A percentile compares a stretch with the other conserved stretches of the same genome.
Evolutionary conservation across 2,888 invertebrate species (phyloP).

Genomic region (Rhorus exstirpatorius): DNA sequence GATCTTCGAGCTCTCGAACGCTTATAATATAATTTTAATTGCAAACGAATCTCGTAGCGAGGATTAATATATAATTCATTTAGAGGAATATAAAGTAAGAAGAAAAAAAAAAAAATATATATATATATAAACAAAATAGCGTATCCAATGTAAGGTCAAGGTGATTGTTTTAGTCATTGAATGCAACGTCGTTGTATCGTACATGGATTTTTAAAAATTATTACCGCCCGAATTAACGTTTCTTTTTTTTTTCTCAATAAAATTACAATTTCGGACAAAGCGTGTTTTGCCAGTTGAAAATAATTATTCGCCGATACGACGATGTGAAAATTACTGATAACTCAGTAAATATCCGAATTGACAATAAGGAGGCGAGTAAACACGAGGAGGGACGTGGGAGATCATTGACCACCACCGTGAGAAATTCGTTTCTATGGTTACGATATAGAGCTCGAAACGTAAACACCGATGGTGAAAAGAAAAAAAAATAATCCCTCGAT

Average conservation of each 20-base stretch:
- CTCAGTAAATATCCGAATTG: no score
- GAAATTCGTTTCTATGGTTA: conserved; percentile 57
- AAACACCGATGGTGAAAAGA: conserved; percentile 48
- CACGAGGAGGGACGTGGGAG: conserved; percentile 13
- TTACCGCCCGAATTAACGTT: conserved; percentile 54
- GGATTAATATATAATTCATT: neutral
- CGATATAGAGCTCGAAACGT: conserved; percentile 33
- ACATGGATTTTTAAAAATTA: conserved; percentile 35
- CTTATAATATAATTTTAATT: conserved; percentile 23
- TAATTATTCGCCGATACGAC: neutral
- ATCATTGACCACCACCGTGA: conserved; percentile 64
- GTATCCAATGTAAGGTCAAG: conserved; percentile 24
- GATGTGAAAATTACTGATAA: neutral
- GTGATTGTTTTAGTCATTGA: conserved; percentile 13
- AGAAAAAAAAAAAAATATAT: conserved; percentile 17
- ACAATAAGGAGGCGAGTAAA: no score
- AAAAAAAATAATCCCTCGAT: conserved; percentile 7
- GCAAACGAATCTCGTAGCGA: conserved; percentile 2
- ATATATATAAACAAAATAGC: neutral
- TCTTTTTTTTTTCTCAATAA: no score
- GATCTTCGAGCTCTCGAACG: conserved; percentile 8
- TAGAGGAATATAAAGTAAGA: no score
- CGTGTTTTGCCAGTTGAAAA: neutral
- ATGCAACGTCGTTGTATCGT: conserved; percentile 37
- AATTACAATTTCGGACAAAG: conserved; percentile 30